phyloP scores from a whole-genome alignment of 1,140 invertebrate species.

The Phocides pigmalion region DNA sequence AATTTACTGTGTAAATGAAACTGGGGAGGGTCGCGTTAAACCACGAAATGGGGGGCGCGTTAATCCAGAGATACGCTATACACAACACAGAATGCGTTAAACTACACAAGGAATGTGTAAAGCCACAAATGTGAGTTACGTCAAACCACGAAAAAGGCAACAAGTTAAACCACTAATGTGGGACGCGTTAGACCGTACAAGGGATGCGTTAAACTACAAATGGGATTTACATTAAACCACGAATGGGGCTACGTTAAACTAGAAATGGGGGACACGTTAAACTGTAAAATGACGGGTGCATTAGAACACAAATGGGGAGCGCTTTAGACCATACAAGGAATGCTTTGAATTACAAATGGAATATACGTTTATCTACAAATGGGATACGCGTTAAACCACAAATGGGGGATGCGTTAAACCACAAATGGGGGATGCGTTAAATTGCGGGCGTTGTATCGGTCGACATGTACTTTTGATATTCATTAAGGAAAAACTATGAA shows the following conservation, averaged over 20 bases:
- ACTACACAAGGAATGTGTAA: too few species aligned
- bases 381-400: not conserved
- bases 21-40: not conserved
- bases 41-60: not conserved
- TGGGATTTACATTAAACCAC: not conserved
- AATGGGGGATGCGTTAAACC: not conserved
- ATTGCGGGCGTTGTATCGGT: too few species aligned
- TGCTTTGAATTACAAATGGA: too few species aligned
- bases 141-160: not conserved
- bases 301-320: not conserved
- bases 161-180: too few species aligned
- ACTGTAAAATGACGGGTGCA: not conserved
- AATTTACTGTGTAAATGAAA: not conserved
- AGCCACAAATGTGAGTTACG: too few species aligned
- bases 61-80: too few species aligned
- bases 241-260: not conserved
- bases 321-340: too few species aligned
- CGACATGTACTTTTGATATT: conserved; percentile 23
- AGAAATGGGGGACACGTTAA: not conserved
- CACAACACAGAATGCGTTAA: too few species aligned
- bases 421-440: not conserved
- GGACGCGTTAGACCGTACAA: not conserved
- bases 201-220: not conserved
- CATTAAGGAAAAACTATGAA: conserved; percentile 11
- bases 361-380: not conserved